A percentile compares a stretch with the other conserved stretches of the same genome.
These are phyloP conservation scores for Colistium nudipinnis DNA, from an alignment of 2,113 vertebrate species.

Conservation along the genomic window DNA sequence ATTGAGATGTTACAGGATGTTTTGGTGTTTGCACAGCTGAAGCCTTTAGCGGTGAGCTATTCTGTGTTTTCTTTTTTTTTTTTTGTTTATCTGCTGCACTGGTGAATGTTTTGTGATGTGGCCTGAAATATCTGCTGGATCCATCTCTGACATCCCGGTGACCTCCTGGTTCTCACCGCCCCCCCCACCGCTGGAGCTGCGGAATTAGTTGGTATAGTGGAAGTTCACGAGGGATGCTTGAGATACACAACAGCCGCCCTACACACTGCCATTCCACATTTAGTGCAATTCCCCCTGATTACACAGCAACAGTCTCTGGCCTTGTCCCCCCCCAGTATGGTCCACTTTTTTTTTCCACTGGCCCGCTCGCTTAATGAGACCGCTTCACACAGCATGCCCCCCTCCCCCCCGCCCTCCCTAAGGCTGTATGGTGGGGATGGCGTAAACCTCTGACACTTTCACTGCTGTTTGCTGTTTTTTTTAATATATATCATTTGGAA, in stretches of 20 bases:
- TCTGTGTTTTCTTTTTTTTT: background rate
- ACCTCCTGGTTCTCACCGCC: background rate
- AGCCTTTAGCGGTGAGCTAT: background rate
- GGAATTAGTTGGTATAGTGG: background rate
- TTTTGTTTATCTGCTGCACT: conserved; percentile 5
- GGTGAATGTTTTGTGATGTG: conserved; percentile 19
- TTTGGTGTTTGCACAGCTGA: conserved; percentile 51
- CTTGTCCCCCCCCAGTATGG: conserved; percentile 40
- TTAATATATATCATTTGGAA: too few species aligned
- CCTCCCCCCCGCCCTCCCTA: conserved; percentile 2
- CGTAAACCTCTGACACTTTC: conserved; percentile 48
- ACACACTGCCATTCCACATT: conserved; percentile 29
- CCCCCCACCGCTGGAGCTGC: background rate
- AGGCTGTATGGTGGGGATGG: conserved; percentile 18
- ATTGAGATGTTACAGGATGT: conserved; percentile 15
- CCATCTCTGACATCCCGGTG: conserved; percentile 13
- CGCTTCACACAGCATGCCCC: conserved; percentile 45
- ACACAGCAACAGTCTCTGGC: conserved; percentile 52
- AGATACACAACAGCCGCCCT: conserved; percentile 28
- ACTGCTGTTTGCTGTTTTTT: conserved; percentile 31
- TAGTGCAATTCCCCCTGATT: conserved; percentile 54
- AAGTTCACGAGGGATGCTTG: background rate
- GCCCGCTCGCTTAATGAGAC: conserved; percentile 51
- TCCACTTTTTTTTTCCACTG: conserved; percentile 58
- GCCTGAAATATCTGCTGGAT: conserved; percentile 22